Evolutionary conservation across 2,113 vertebrate species (phyloP).

Genomic region (Ictalurus furcatus): DNA sequence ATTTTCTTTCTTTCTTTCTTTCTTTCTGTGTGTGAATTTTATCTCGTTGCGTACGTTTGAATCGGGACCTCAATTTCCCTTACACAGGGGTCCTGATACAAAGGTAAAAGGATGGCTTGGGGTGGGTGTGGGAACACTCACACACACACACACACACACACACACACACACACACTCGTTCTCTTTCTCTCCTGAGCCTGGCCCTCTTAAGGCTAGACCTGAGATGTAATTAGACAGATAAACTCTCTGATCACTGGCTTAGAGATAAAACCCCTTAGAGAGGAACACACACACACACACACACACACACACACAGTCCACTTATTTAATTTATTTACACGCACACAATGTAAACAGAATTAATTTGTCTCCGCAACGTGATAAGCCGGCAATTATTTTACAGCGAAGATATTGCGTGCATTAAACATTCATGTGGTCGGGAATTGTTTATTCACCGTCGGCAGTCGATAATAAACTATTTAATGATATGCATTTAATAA

Average conservation of each 20-base stretch:
- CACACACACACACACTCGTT: constrained; percentile 23
- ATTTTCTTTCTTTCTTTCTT: constrained; percentile 29
- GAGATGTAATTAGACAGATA: constrained; percentile 78
- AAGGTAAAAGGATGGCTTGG: constrained; percentile 59
- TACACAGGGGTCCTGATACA: constrained; percentile 66
- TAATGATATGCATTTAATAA: constrained; percentile 49
- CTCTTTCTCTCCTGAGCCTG: constrained; percentile 55
- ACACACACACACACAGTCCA: constrained; percentile 39
- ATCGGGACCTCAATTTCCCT: constrained; percentile 51
- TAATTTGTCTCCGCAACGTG: constrained; percentile 37
- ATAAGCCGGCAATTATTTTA: constrained; percentile 45
- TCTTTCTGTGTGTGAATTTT: constrained; percentile 64
- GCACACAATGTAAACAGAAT: constrained; percentile 44
- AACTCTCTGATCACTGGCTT: constrained; percentile 66
- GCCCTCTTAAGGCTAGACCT: constrained; percentile 68
- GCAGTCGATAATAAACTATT: constrained; percentile 39
- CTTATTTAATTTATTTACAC: constrained; percentile 50
- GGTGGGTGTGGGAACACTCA: constrained; percentile 25
- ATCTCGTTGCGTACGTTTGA: constrained; percentile 60
- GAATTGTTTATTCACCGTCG: constrained; percentile 35
- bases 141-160: constrained; percentile 31
- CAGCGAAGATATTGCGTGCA: constrained; percentile 45
- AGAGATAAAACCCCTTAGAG: constrained; percentile 74
- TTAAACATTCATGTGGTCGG: constrained; percentile 50
- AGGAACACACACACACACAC: constrained; percentile 46